These are phyloP conservation scores for Columba livia DNA, from an alignment of 2,113 vertebrate species.

Conservation along the genomic window DNA sequence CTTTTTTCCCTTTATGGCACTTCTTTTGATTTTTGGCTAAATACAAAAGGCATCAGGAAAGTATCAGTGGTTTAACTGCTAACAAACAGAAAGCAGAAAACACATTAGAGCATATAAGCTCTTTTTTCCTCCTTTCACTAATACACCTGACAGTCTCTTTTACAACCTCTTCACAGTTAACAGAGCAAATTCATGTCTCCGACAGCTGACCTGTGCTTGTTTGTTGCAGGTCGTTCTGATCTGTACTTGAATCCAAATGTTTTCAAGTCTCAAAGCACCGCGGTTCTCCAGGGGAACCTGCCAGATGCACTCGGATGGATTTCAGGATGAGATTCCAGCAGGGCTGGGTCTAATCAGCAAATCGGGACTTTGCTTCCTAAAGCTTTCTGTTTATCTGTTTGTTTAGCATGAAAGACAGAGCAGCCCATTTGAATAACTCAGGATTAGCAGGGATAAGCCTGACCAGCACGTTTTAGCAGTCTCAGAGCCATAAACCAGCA, in stretches of 20 bases:
- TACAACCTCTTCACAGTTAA: not conserved
- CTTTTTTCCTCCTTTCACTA: not conserved
- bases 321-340: slow-evolving; percentile 46
- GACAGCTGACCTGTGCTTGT: not conserved
- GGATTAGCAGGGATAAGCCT: slow-evolving; percentile 9
- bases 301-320: slow-evolving; percentile 7
- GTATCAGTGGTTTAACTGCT: not conserved
- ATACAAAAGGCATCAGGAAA: not conserved
- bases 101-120: not conserved
- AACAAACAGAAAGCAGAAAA: not conserved
- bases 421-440: not conserved
- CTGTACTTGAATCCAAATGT: not conserved
- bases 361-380: slow-evolving; percentile 23
- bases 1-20: no score
- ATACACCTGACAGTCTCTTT: not conserved
- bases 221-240: not conserved
- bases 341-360: slow-evolving; percentile 42
- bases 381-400: slow-evolving; percentile 31
- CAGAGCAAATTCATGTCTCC: not conserved
- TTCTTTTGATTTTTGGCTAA: not conserved
- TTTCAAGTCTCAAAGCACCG: not conserved
- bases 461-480: not conserved
- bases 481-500: not conserved
- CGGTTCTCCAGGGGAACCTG: not conserved
- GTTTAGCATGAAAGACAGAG: slow-evolving; percentile 10